Evolutionary conservation across 2,888 invertebrate genomes (phyloP), one percentile per base, ranked within the genome.

Genomic region (Pandemis cinnamomeana): DNA sequence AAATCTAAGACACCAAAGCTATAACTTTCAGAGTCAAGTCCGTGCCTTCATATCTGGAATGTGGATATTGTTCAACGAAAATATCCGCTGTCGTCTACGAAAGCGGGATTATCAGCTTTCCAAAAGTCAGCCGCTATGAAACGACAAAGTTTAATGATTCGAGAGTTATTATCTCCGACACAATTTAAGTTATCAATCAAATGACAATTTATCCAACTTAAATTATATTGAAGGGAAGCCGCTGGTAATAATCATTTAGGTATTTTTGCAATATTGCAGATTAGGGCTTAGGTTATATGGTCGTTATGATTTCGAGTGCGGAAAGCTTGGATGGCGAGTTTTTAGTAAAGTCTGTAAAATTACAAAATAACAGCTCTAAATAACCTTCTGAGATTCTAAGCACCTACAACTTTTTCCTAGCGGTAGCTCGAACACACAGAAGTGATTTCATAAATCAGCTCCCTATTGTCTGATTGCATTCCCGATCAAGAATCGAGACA

Each of bases 61-160:
- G 75, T 71, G 76, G 76, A 76, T 74, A 72, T 75, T 71, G 71
- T 72, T 77, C 69, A 46, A 71, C 71, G 74, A 83, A 77, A 82
- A 81, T 82, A 81, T 79, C 79, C 75, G 77, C 77, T 75, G 71
- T 73, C 75, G 77, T 77, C 78, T 78, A 78, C 80, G 78, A 82
- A 82, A 82, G 79, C 76, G 77, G 77, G 82, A 82, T 83, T 82
- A 83, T 84, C 80, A 80, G 77, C 80, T 77, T 78, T 78, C 77
- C 27, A 69, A 80, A 81, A 84, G 82, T 81, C 79, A 77, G 78
- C 79, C 79, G 80, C 81, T 80, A 83, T 83, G 82, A 85, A 87
- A 86, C 83, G 83, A 83, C 67, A 82, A 84, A 85, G 86, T 85
- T 55, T 87, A 88, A 89, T 88, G 87, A 86, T 86, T 87, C 86